Base-by-base conservation (phyloP, 2,888 invertebrate species). In the Rhamphomyia laevipes region DNA sequence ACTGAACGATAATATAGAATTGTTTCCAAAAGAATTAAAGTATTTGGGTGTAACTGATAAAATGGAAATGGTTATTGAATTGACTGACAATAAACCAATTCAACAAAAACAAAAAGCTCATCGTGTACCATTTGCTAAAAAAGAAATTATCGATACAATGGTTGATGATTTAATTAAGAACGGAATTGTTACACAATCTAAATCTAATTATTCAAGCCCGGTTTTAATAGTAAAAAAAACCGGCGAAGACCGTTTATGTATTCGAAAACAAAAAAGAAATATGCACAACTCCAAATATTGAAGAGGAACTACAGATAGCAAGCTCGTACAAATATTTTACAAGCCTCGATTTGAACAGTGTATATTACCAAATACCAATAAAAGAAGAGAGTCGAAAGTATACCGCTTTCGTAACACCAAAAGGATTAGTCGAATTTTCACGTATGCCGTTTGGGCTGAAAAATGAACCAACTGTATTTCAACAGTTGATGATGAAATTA, bases 151-250 rank as follows among this genome's bases (percentile, higher is more conserved):
- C 16, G n/a, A n/a, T n/a, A n/a, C n/a, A n/a, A n/a, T n/a, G n/a
- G n/a, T n/a, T n/a, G 21, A 18, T 9, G 49, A 49, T 17, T 37
- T 47, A n/a, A 16, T 52, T 1, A 55, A 60, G 1, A 46, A 61
- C 13, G 52, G 57, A 2, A 63, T 64, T 12, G 53, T 63, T 5
- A 53, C 58, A 0, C 59, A 60, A 51, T 61, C 61, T 21, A 55
- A 53, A 12, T 62, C 62, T 1, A 55, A 58, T 2, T 63, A 50
- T 41, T 57, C 62, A 0, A 64, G 64, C 27, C 63, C 62, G 7
- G 53, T 58, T 43, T 51, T 60, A 4, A 42, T 59, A n/a, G 59
- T 59, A 33, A 46, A 46, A 21, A 46, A 46, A 21, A 37, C 18
- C 15, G 46, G 37, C 16, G n/a, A 9, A 2, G 12, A 38, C 15